phyloP scores from a whole-genome alignment of 2,113 vertebrate genomes.

The Hippoglossus stenolepis region DNA sequence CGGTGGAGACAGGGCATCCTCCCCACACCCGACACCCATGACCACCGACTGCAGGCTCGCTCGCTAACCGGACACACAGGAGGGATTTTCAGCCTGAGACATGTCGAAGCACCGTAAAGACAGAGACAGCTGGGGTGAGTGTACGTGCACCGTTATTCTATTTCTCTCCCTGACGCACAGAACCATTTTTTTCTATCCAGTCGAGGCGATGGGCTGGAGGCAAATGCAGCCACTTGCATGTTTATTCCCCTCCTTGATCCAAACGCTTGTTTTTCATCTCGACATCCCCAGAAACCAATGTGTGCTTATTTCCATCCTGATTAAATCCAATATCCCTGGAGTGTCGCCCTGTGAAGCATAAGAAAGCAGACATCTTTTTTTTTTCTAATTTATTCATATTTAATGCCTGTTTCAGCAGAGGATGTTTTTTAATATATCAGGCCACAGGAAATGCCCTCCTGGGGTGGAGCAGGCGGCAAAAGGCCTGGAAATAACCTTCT shows the following conservation, averaged over 20 bases:
- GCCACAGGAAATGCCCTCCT: not conserved
- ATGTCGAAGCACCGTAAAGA: conserved; percentile 90
- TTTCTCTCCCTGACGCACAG: conserved; percentile 45
- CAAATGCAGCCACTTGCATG: conserved; percentile 35
- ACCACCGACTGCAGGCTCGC: conserved; percentile 60
- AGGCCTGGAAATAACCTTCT: conserved; percentile 38
- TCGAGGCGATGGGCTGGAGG: conserved; percentile 49
- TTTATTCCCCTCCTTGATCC: conserved; percentile 33
- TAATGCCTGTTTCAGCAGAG: not conserved
- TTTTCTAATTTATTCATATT: not conserved
- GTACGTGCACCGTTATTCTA: conserved; percentile 61
- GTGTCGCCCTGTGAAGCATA: not conserved
- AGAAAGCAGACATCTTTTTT: not conserved
- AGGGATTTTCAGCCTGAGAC: conserved; percentile 44
- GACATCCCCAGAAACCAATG: not conserved
- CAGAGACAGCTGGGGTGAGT: conserved; percentile 95
- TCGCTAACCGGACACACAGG: conserved; percentile 37
- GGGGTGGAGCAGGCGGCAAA: conserved; percentile 6
- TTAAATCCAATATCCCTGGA: not conserved
- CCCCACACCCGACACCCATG: conserved; percentile 65
- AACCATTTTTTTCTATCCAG: not conserved
- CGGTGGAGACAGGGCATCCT: conserved; percentile 70
- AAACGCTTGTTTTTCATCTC: conserved; percentile 19
- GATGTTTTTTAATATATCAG: not conserved
- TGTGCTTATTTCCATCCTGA: not conserved